Evolutionary conservation across 2,113 vertebrate genomes (phyloP).

Genomic region (Brachirus orientalis): DNA sequence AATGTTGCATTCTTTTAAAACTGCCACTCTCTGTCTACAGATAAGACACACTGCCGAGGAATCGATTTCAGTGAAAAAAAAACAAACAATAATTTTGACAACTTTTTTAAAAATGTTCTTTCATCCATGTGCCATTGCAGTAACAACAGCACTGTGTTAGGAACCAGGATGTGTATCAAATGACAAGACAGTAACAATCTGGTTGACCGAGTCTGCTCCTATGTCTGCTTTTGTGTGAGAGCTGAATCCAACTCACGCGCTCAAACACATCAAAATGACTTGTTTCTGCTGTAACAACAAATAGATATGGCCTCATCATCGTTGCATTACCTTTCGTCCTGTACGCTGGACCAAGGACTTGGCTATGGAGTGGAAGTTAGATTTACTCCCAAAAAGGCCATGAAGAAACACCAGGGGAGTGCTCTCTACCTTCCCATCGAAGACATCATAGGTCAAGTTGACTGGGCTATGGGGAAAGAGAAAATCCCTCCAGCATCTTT

Average conservation of each 20-base stretch:
- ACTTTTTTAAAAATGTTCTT: too few relatives aligned
- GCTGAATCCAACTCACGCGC: too few relatives aligned
- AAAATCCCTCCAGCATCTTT: neutral
- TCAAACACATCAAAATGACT: neutral
- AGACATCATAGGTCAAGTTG: conserved; percentile 81
- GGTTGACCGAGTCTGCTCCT: conserved; percentile 10
- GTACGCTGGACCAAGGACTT: conserved; percentile 87
- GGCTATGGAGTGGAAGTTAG: conserved; percentile 90
- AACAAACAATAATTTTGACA: too few relatives aligned
- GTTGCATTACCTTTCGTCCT: conserved; percentile 87
- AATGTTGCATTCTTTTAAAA: too few relatives aligned
- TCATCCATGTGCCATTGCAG: too few relatives aligned
- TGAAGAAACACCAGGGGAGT: conserved; percentile 91
- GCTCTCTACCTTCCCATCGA: conserved; percentile 76
- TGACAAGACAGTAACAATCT: conserved; percentile 10
- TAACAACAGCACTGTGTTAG: neutral
- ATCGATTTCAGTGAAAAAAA: too few relatives aligned
- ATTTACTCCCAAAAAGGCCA: conserved; percentile 91
- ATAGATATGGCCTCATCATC: conserved; percentile 36
- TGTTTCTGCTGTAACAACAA: conserved; percentile 10
- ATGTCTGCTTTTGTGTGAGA: conserved; percentile 7
- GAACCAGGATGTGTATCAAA: conserved; percentile 19
- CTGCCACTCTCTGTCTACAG: too few relatives aligned
- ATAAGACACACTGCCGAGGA: too few relatives aligned
- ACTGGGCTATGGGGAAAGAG: conserved; percentile 76